These are phyloP conservation scores for Artemia franciscana DNA, from an alignment of 1,140 invertebrate genomes.

Conservation along the genomic window DNA sequence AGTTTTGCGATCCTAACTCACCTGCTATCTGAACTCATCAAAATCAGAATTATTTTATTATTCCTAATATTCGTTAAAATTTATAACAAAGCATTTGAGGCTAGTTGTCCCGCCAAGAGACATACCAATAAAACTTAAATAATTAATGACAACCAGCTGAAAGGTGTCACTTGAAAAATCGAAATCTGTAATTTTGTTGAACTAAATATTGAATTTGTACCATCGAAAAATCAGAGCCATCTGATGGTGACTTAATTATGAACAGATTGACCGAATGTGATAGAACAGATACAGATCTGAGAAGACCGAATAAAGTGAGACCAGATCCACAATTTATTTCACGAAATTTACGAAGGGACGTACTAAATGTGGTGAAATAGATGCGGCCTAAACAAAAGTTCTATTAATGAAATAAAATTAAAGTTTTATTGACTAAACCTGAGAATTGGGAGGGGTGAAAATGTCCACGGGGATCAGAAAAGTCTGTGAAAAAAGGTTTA, in stretches of 20 bases:
- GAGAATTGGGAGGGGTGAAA: background rate
- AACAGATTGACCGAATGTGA: background rate
- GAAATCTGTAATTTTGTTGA: background rate
- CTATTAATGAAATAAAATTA: background rate
- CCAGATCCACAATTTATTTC: background rate
- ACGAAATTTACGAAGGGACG: background rate
- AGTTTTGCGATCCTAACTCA: background rate
- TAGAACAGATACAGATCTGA: background rate
- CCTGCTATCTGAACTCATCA: background rate
- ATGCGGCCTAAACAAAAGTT: background rate
- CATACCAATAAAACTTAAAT: background rate
- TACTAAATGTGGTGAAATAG: background rate
- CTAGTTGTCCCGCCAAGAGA: background rate
- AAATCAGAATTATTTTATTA: background rate
- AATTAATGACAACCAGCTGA: background rate
- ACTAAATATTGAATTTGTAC: background rate
- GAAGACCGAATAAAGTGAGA: background rate
- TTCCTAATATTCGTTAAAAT: background rate
- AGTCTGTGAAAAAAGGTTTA: background rate
- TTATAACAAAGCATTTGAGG: background rate
- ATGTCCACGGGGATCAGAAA: background rate
- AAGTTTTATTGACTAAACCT: background rate
- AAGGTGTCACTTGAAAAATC: background rate
- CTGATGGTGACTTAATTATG: background rate
- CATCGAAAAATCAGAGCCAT: background rate